Evolutionary conservation across 2,113 vertebrate genomes (phyloP).

Genomic region (Ovis canadensis): DNA sequence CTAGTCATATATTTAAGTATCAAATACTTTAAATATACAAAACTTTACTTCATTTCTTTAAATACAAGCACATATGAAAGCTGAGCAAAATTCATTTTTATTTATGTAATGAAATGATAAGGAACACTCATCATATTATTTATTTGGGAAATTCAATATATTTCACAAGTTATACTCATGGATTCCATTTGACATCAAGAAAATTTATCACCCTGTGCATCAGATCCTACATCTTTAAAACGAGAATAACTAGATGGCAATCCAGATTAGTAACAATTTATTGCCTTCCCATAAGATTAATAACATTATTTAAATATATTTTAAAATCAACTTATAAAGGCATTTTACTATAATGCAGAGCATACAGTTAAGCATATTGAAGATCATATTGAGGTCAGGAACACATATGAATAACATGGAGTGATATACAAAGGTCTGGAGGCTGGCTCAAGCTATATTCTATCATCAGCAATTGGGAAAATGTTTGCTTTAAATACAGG

Average conservation of each 20-base stretch:
- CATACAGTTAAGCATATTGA: not conserved
- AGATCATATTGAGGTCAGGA: not conserved
- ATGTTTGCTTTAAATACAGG: not conserved
- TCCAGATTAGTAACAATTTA: not conserved
- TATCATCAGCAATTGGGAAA: not conserved
- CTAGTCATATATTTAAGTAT: not conserved
- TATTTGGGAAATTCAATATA: slow-evolving; percentile 1
- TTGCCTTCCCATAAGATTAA: not conserved
- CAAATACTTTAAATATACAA: not conserved
- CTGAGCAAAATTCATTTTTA: not conserved
- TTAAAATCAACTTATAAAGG: not conserved
- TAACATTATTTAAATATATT: not conserved
- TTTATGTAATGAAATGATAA: not conserved
- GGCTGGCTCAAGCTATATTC: not conserved
- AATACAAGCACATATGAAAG: not conserved
- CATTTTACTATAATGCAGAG: not conserved
- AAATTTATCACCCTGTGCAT: not conserved
- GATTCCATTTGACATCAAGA: not conserved
- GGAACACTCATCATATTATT: not conserved
- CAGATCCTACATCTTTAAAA: not conserved
- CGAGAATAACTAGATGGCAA: not conserved
- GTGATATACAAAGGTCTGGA: not conserved
- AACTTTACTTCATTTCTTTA: not conserved
- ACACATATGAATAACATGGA: not conserved
- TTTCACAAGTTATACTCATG: not conserved